A percentile compares a stretch with the other conserved stretches of the same genome.
phyloP scores from a whole-genome alignment of 2,888 invertebrate genomes.

The Junonia oenone region DNA sequence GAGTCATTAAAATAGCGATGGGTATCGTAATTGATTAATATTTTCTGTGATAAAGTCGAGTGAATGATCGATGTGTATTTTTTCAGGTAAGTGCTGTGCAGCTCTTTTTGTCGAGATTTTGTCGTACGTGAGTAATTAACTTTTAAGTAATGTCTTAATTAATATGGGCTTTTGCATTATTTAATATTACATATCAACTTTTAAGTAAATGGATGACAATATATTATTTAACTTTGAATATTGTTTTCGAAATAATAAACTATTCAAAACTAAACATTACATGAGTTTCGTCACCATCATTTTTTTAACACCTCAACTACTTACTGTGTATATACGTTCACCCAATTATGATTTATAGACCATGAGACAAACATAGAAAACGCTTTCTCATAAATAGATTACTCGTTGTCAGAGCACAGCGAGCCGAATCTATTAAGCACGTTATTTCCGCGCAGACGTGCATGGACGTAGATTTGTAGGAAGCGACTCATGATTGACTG shows the following conservation, averaged over 20 bases:
- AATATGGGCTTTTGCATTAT: no score
- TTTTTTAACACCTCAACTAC: no score
- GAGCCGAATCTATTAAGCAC: slow-evolving; percentile 77
- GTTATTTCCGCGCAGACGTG: slow-evolving; percentile 67
- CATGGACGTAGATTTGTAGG: slow-evolving; percentile 27
- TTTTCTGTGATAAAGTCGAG: slow-evolving; percentile 15
- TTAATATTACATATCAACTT: no score
- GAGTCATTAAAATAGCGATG: background rate
- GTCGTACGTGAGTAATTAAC: slow-evolving; percentile 8
- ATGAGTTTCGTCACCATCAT: no score
- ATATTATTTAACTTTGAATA: no score
- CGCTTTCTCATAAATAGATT: slow-evolving; percentile 76
- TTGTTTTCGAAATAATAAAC: no score
- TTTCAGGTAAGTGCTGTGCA: slow-evolving; percentile 33
- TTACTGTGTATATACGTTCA: background rate
- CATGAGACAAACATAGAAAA: slow-evolving; percentile 17
- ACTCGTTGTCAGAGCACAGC: slow-evolving; percentile 69
- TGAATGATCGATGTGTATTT: slow-evolving; percentile 33
- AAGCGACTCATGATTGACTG: slow-evolving; percentile 4
- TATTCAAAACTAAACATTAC: no score
- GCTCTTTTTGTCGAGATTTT: slow-evolving; percentile 7
- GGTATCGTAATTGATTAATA: slow-evolving; percentile 11
- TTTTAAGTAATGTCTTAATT: background rate
- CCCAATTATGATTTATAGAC: background rate
- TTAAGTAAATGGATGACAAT: no score